These are phyloP conservation scores for Drosophila lacertosa DNA, from an alignment of 1,140 invertebrate species.

Conservation along the genomic window DNA sequence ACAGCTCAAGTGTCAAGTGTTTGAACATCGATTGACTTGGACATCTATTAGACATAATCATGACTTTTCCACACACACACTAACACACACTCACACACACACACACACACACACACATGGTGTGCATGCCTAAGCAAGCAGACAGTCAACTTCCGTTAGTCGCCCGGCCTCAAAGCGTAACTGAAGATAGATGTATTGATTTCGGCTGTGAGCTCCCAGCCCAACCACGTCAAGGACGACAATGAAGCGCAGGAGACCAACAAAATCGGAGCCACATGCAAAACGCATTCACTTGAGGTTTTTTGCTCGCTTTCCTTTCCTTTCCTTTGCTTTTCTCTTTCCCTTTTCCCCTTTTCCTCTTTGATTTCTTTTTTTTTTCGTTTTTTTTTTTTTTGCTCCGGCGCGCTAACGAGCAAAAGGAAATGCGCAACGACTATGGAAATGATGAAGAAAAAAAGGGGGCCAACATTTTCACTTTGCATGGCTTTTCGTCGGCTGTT, in stretches of 20 bases:
- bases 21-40: conserved; percentile 81
- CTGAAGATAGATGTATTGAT: conserved; percentile 63
- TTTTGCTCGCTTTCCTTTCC: conserved; percentile 18
- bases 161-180: conserved; percentile 7
- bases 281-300: conserved; percentile 52
- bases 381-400: not conserved
- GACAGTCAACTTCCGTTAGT: conserved; percentile 62
- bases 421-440: not conserved
- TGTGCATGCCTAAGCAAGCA: conserved; percentile 60
- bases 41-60: conserved; percentile 84
- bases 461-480: conserved; percentile 21
- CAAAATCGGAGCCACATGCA: conserved; percentile 72
- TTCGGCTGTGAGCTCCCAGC: conserved; percentile 45
- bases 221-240: conserved; percentile 57
- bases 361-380: not conserved
- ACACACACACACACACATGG: conserved; percentile 26
- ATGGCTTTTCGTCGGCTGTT: conserved; percentile 11
- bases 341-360: not conserved
- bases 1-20: conserved; percentile 69
- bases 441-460: not conserved
- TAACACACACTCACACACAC: conserved; percentile 25
- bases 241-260: conserved; percentile 45
- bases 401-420: conserved; percentile 12
- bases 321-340: conserved; percentile 1
- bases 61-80: conserved; percentile 55